A percentile compares a stretch with the other conserved stretches of the same genome.
These are phyloP conservation scores for Himalopsyche anomala DNA, from an alignment of 2,888 invertebrate genomes.

Conservation along the genomic window DNA sequence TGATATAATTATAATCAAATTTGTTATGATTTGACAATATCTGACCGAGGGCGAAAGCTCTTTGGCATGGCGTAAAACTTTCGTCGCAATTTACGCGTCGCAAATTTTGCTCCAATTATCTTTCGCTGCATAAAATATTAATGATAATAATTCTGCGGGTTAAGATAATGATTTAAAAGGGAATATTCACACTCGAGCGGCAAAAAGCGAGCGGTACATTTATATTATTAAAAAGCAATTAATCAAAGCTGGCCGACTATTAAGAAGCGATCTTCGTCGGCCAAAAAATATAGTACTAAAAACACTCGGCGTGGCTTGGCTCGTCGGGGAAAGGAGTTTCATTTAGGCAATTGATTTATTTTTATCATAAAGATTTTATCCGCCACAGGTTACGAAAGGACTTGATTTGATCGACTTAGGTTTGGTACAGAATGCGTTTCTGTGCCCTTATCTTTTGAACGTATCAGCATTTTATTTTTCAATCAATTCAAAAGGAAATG, in stretches of 20 bases:
- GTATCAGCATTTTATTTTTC: neutral
- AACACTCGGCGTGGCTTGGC: neutral
- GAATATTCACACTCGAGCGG: constrained; percentile 53
- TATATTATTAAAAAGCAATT: constrained; percentile 57
- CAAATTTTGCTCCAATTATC: constrained; percentile 55
- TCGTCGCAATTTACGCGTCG: constrained; percentile 42
- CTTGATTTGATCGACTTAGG: neutral
- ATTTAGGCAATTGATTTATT: constrained; percentile 22
- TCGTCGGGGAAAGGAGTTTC: constrained; percentile 46
- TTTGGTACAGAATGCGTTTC: neutral
- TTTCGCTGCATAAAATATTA: constrained; percentile 47
- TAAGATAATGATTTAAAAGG: constrained; percentile 53
- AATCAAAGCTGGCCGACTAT: constrained; percentile 50
- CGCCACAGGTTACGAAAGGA: neutral
- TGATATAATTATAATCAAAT: too few relatives aligned
- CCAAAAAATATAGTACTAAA: constrained; percentile 12
- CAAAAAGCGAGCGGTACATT: constrained; percentile 47
- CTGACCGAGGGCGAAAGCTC: constrained; percentile 36
- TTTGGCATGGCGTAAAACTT: constrained; percentile 32
- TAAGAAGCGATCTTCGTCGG: constrained; percentile 48
- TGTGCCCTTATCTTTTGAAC: neutral
- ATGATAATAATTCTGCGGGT: constrained; percentile 47
- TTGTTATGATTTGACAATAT: neutral
- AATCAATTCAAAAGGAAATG: neutral
- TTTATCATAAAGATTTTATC: neutral